Percentiles rank a stretch among this genome's conserved stretches.
Conservation (phyloP, 2,797 vertebrate species). For the Tragelaphus oryx region DNA sequence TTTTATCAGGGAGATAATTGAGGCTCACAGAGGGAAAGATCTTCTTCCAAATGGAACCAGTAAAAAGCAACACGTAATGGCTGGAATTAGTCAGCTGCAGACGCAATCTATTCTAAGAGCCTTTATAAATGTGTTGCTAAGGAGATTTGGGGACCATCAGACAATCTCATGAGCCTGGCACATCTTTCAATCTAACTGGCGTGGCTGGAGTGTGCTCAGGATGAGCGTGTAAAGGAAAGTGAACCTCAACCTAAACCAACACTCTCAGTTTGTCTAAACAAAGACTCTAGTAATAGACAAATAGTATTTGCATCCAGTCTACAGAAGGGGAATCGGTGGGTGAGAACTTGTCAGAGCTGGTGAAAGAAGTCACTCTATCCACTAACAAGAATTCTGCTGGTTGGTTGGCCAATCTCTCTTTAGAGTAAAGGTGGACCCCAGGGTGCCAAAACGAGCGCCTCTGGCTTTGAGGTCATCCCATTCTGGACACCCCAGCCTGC, state of each 20-base stretch:
- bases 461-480: background rate
- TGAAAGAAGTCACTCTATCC: background rate
- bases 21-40: background rate
- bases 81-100: slow-evolving; percentile 44
- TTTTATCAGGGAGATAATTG: background rate
- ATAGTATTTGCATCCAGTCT: background rate
- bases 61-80: background rate
- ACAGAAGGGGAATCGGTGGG: background rate
- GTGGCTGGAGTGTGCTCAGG: background rate
- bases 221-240: background rate
- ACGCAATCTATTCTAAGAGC: slow-evolving; percentile 2
- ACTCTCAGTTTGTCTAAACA: background rate
- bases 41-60: background rate
- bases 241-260: background rate
- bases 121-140: background rate
- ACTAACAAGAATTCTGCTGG: background rate
- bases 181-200: background rate
- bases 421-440: background rate
- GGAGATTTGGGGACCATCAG: slow-evolving; percentile 1
- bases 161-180: background rate
- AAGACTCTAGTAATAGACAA: background rate
- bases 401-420: background rate
- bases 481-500: background rate
- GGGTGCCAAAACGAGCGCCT: background rate
- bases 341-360: background rate